Evolutionary conservation across 2,888 invertebrate species (phyloP), one percentile per base, ranked within the genome.

Genomic region (Ophioninae sp.): DNA sequence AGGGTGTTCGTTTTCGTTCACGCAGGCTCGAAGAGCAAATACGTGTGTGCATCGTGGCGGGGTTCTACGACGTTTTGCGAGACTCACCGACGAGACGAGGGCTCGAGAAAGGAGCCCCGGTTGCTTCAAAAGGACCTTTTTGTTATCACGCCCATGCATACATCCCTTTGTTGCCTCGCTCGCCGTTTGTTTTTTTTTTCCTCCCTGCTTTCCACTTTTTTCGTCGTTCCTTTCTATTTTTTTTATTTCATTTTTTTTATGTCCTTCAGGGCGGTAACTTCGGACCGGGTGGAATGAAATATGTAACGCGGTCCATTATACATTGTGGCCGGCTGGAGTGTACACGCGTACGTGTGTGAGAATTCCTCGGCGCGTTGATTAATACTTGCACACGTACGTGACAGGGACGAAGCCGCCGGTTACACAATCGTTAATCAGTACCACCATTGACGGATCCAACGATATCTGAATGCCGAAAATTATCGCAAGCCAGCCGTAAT

Each of bases 381-480:
- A 62, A 61, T 62, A 39, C 64, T 70, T 76, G 23, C 50, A 23
- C 37, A n/a, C 72, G 76, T 69, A 76, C 64, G 65, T 62, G 73
- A 30, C 17, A 50, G 61, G 57, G 62, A 57, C 68, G 82, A 78
- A 65, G 70, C 73, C 72, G 74, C 70, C 61, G 79, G 86, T 87
- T 87, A 86, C 86, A 90, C 88, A 90, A 89, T 89, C 88, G 88
- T 88, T 89, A 90, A 90, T 90, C 89, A 89, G 87, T 73, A 86
- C 84, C 79, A 77, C 88, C 88, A 90, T 90, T 90, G 90, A 90
- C 87, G 87, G 86, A 85, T 87, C 88, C 87, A 88, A 90, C 90
- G 89, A 90, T 90, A 90, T 89, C 88, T 89, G 90, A 89, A 90
- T 90, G 87, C 84, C 83, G 84, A 85, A 89, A 90, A 90, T 90